Base-by-base conservation (phyloP, 1,140 invertebrate species). In the Tetragnatha versicolor region DNA sequence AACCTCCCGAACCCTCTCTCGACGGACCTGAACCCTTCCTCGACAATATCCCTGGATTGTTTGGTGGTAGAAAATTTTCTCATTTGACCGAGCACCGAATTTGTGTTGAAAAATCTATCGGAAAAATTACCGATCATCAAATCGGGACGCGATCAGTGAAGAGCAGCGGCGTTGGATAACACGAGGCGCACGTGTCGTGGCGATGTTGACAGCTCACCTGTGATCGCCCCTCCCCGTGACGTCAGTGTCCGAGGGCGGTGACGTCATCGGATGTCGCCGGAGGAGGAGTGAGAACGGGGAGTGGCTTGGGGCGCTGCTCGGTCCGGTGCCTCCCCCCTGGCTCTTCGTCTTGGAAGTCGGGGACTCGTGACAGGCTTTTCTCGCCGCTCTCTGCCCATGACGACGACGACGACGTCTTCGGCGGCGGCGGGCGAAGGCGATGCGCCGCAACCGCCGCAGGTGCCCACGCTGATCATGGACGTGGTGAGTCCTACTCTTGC, bases 201-300 rank as follows among this genome's bases (percentile, higher is more conserved):
- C 27, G 55, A 29, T 33, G 7, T 31, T 33, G 3, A 6, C n/a
- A 31, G 37, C 73, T 65, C 61, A 77, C 73, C 73, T 77, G 73
- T 39, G 60, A 63, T 49, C 61, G 60, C 47, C 60, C 37, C 60
- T 61, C 73, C 73, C 39, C 37, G 58, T 77, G 73, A 77, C 73
- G 73, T 77, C 73, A 77, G 61, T 66, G 55, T 60, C 69, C 66
- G 47, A 69, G 29, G 55, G 35, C n/a, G n/a, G n/a, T 75, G 72
- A 75, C 72, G 70, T 75, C 53, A 75, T 63, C 70, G 72, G 35
- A 77, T 77, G 73, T 77, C 73, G 60, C 73, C 60, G 14, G 29
- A 42, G 70, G 73, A 66, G 73, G 73, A 65, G 73, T 77, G 42
- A 65, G 53, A 63, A 51, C 61, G 27, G 73, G 73, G 73, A 47